Conservation (phyloP, 2,888 invertebrate genomes). For the Melitaea athalia region DNA sequence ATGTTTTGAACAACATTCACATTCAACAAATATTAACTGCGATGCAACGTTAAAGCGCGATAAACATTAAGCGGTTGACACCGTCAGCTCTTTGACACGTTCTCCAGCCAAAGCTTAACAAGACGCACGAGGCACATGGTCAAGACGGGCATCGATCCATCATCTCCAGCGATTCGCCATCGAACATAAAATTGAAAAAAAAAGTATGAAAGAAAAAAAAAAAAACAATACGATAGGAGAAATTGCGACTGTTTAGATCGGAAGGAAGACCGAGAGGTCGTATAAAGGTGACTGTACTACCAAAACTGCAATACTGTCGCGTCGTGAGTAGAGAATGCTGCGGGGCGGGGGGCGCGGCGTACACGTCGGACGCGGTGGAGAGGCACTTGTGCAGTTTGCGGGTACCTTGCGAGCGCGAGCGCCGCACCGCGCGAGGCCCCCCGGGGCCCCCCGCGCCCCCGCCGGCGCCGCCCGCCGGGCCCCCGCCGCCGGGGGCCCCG, state of each 20-base stretch:
- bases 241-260: constrained; percentile 79
- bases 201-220: constrained; percentile 50
- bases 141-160: constrained; percentile 9
- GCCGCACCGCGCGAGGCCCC: constrained; percentile 65
- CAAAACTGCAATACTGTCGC: constrained; percentile 97
- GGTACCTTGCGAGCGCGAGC: constrained; percentile 94
- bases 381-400: constrained; percentile 95
- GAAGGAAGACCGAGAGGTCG: constrained; percentile 64
- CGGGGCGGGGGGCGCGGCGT: constrained; percentile 83
- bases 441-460: constrained; percentile 78
- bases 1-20: constrained; percentile 13
- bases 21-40: constrained; percentile 17
- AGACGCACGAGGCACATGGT: constrained; percentile 23
- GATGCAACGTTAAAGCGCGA: constrained; percentile 16
- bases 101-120: constrained; percentile 27
- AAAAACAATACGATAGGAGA: constrained; percentile 51
- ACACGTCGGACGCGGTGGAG: constrained; percentile 93
- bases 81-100: constrained; percentile 16
- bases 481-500: constrained; percentile 44
- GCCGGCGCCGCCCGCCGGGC: constrained; percentile 53
- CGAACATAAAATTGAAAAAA: constrained; percentile 46
- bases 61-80: constrained; percentile 15
- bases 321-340: constrained; percentile 89
- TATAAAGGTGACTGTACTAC: constrained; percentile 91
- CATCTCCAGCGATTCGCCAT: constrained; percentile 37